These are phyloP conservation scores for Triplophysa tibetana DNA, from an alignment of 2,113 vertebrate species.

Conservation along the genomic window DNA sequence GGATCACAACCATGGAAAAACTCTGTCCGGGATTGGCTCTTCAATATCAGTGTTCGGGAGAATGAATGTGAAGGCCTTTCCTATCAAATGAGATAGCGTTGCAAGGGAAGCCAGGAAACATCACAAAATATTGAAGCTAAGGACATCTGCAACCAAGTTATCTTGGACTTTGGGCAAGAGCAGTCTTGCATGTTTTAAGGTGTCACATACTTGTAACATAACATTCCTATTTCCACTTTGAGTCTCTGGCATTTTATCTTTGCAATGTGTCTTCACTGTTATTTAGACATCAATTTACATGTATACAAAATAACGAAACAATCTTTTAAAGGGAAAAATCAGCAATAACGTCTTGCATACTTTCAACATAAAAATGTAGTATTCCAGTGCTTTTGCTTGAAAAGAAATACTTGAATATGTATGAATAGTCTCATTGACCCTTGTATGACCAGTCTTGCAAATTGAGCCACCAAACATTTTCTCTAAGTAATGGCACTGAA, in stretches of 20 bases:
- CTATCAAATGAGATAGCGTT: slow-evolving; percentile 19
- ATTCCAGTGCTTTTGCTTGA: slow-evolving; percentile 65
- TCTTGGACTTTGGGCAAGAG: slow-evolving; percentile 48
- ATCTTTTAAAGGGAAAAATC: slow-evolving; percentile 58
- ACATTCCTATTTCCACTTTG: slow-evolving; percentile 55
- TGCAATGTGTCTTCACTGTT: slow-evolving; percentile 47
- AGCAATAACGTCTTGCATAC: slow-evolving; percentile 63
- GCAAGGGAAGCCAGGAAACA: slow-evolving; percentile 18
- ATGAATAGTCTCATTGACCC: slow-evolving; percentile 62
- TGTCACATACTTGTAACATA: slow-evolving; percentile 55
- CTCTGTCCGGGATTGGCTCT: slow-evolving; percentile 22
- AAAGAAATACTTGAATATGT: slow-evolving; percentile 67
- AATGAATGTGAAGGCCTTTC: slow-evolving; percentile 35
- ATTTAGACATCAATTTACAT: slow-evolving; percentile 48
- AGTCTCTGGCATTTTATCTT: slow-evolving; percentile 46
- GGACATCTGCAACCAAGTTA: slow-evolving; percentile 33
- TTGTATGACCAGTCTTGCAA: slow-evolving; percentile 76
- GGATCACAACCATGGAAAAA: slow-evolving; percentile 24
- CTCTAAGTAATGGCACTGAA: slow-evolving; percentile 71
- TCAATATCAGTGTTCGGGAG: slow-evolving; percentile 30
- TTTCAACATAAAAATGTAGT: slow-evolving; percentile 69
- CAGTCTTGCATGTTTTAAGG: slow-evolving; percentile 36
- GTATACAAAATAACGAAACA: slow-evolving; percentile 52
- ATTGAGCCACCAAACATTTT: slow-evolving; percentile 80
- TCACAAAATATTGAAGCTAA: slow-evolving; percentile 31